These are phyloP conservation scores for Malacoraja senta DNA, from an alignment of 2,797 vertebrate genomes.

Conservation along the genomic window DNA sequence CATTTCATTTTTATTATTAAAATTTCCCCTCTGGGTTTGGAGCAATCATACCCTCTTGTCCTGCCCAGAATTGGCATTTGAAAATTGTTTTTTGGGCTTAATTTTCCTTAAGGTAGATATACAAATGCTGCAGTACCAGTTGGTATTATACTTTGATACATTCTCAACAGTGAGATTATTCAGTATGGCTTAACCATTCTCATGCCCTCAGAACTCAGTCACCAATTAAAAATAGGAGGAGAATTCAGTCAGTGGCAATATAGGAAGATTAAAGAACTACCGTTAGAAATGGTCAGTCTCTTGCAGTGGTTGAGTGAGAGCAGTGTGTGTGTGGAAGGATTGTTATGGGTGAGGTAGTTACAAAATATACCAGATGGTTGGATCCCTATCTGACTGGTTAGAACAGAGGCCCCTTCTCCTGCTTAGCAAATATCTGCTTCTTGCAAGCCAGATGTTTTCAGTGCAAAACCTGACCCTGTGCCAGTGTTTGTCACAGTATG, in stretches of 20 bases:
- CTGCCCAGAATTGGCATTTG: neutral
- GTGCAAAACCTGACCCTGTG: neutral
- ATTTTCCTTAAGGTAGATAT: neutral
- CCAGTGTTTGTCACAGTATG: neutral
- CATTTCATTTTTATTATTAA: neutral
- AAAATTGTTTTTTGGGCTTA: neutral
- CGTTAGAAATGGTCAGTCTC: neutral
- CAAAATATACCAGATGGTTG: neutral
- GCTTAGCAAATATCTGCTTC: neutral
- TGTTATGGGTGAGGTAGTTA: neutral
- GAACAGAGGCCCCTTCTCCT: neutral
- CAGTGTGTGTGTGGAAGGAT: neutral
- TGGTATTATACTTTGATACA: neutral
- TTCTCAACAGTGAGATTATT: neutral
- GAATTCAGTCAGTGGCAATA: neutral
- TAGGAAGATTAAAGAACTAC: slow-evolving; percentile 4
- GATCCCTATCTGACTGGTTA: neutral
- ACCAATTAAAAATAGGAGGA: neutral
- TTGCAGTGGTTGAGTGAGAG: neutral
- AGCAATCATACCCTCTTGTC: neutral
- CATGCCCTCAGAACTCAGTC: neutral
- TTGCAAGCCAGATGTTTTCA: neutral
- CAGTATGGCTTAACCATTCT: neutral
- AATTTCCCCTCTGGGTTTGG: neutral
- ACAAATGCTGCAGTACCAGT: neutral